These are phyloP conservation scores for Crotalus horridus DNA, from an alignment of 2,113 vertebrate genomes.

Conservation along the genomic window DNA sequence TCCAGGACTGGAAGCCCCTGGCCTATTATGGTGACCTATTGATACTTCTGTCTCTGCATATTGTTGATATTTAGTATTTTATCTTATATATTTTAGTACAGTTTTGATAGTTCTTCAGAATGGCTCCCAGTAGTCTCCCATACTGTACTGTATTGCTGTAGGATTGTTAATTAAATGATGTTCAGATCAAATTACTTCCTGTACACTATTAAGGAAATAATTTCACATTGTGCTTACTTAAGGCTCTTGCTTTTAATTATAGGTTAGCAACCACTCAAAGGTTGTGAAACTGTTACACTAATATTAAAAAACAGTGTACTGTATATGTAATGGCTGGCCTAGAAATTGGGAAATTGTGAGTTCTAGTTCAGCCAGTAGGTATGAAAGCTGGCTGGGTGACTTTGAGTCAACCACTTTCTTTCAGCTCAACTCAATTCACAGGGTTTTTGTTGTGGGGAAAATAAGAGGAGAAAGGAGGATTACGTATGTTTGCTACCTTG, in stretches of 20 bases:
- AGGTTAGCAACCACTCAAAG: conserved; percentile 13
- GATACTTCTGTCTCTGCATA: not conserved
- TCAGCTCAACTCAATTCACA: not conserved
- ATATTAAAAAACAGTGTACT: conserved; percentile 24
- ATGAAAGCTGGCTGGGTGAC: not conserved
- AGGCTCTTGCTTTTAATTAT: conserved; percentile 31
- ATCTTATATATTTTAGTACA: not conserved
- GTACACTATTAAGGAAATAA: not conserved
- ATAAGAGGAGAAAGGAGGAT: not conserved
- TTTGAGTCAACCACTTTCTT: not conserved
- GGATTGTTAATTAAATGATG: not conserved
- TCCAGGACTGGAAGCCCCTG: not conserved
- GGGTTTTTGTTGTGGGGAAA: not conserved
- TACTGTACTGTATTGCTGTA: not conserved
- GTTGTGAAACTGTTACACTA: conserved; percentile 13
- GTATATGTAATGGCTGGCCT: not conserved
- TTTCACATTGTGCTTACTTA: conserved; percentile 25
- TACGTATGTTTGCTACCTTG: not conserved
- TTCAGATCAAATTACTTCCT: not conserved
- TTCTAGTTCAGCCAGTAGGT: not conserved
- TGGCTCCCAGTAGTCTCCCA: not conserved
- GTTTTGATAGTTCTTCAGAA: not conserved
- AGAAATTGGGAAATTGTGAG: not conserved
- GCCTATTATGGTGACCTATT: not conserved
- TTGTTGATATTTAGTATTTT: not conserved